Conservation (phyloP, 2,888 invertebrate species). For the Imbricaverruca yamaguchii region DNA sequence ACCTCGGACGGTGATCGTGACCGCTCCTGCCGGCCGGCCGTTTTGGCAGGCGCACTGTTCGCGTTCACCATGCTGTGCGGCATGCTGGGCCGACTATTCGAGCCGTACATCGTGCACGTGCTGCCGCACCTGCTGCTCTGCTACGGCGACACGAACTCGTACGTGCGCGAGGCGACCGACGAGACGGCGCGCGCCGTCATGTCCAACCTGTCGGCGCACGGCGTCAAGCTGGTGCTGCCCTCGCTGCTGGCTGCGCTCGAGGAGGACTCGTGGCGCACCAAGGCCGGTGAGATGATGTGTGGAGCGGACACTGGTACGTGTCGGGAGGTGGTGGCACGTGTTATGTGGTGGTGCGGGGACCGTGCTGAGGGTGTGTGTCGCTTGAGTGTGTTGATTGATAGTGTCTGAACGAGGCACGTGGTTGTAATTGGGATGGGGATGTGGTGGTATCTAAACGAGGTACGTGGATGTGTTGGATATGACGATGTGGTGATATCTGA, state of each 20-base stretch:
- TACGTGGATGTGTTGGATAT: no score
- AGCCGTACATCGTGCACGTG: conserved; percentile 97
- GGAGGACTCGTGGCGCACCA: conserved; percentile 98
- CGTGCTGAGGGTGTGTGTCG: no score
- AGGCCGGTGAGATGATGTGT: conserved; percentile 56
- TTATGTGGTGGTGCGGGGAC: no score
- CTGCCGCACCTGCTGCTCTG: conserved; percentile 88
- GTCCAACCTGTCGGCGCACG: conserved; percentile 89
- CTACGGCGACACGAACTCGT: conserved; percentile 80
- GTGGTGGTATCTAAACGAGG: no score
- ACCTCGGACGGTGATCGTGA: no score
- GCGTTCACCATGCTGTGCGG: conserved; percentile 95
- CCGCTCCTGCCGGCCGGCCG: no score
- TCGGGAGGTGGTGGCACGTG: no score
- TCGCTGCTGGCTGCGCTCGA: conserved; percentile 85
- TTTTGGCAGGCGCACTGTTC: conserved; percentile 69
- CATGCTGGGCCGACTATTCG: conserved; percentile 91
- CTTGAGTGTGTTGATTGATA: no score
- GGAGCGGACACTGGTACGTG: background rate
- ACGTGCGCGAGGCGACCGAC: conserved; percentile 92
- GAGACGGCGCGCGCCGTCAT: conserved; percentile 89
- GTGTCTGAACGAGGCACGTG: no score
- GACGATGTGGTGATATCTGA: no score
- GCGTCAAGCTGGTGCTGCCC: conserved; percentile 93
- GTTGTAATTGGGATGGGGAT: no score